Evolutionary conservation across 2,797 vertebrate species (phyloP), one percentile per base, ranked within the genome.

Genomic region (Thripadectes ignobilis): DNA sequence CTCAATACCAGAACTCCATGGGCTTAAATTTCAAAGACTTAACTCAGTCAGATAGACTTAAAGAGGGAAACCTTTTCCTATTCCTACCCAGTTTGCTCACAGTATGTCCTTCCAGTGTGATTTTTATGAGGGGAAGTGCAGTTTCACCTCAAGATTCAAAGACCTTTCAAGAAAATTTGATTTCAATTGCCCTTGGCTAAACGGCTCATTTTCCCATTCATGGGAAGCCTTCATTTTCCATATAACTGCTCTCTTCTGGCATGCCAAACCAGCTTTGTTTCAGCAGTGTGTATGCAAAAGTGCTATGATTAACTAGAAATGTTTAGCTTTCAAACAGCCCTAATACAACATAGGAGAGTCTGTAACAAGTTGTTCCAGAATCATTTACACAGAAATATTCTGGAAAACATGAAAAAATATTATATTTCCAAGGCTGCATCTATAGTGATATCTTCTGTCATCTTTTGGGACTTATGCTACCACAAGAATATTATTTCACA

Each of bases 41-140:
- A 11, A 16, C 13, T 36, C n/a, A 38, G 7, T 30, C 17, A 32
- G 18, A 17, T 22, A 38, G 24, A 34, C 27, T 58, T 36, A 38
- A 88, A 73, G 17, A 77, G 17, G 17, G 66, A 51, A 84, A 7
- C 4, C 7, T 71, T 21, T 16, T 48, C 8, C 15, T 69, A 14
- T 20, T 61, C 20, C 22, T 11, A 30, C 5, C 7, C 27, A 19
- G 5, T 54, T 61, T 58, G 21, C 29, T 20, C 32, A 26, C 16
- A 69, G 8, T 54, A 8, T 18, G 1, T 38, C 3, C 72, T 83
- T 61, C 24, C 11, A 52, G 4, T 0, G 0, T 12, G 20, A 14
- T 38, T 6, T 27, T 27, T 72, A n/a, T 2, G 8, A 68, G 4
- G 6, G 9, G 15, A 76, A 61, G 29, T 30, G 51, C 36, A 41